Conservation (phyloP, 2,113 vertebrate genomes). For the Urocolius indicus region DNA sequence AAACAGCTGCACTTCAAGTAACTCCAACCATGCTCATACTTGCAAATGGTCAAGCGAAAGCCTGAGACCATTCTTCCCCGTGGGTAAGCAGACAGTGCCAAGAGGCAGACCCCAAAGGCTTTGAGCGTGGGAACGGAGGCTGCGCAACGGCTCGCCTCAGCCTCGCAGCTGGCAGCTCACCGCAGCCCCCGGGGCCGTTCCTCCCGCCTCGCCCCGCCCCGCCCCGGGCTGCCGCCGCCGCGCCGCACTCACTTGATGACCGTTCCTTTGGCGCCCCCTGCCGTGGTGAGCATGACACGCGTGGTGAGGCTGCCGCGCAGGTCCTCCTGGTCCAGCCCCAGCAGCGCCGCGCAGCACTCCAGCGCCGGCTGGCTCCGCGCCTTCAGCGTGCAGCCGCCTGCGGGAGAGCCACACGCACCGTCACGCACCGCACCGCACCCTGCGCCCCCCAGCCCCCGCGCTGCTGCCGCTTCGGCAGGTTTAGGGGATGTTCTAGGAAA, state of each 20-base stretch:
- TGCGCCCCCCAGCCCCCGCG: too few relatives aligned
- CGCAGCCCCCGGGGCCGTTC: too few relatives aligned
- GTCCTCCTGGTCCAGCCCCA: conserved; percentile 92
- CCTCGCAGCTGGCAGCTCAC: too few relatives aligned
- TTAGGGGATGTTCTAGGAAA: background rate
- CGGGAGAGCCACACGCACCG: background rate
- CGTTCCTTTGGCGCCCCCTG: conserved; percentile 96
- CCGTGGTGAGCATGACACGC: conserved; percentile 96
- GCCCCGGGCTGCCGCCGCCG: background rate
- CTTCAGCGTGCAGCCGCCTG: conserved; percentile 91
- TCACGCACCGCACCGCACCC: too few relatives aligned
- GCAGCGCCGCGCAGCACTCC: conserved; percentile 87
- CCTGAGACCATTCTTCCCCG: rapidly evolving
- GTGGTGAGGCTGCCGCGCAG: conserved; percentile 91
- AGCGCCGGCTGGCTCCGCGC: conserved; percentile 85
- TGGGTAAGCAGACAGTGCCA: rapidly evolving
- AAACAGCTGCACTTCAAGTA: rapidly evolving
- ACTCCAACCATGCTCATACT: rapidly evolving
- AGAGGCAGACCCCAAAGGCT: rapidly evolving
- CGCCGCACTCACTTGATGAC: conserved; percentile 90
- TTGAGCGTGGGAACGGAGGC: rapidly evolving
- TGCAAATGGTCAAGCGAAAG: rapidly evolving
- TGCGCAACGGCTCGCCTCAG: background rate
- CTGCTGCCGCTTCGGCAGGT: background rate
- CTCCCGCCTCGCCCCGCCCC: background rate